Percentiles rank a stretch among this genome's conserved stretches.
These are phyloP conservation scores for Lepidothrix coronata DNA, from an alignment of 2,113 vertebrate genomes.

Conservation along the genomic window DNA sequence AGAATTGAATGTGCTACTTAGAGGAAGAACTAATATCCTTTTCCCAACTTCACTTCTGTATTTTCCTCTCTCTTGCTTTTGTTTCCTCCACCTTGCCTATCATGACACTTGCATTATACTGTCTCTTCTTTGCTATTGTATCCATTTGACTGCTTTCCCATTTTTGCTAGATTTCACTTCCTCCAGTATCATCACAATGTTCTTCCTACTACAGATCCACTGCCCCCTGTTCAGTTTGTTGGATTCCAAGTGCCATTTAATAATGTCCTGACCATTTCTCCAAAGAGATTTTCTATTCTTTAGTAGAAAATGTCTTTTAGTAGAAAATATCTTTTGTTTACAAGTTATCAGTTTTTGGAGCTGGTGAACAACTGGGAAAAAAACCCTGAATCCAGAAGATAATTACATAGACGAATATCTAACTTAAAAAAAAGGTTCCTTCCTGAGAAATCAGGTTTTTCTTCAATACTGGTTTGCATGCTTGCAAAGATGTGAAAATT, in stretches of 20 bases:
- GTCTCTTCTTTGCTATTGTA: neutral
- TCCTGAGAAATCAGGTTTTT: constrained; percentile 11
- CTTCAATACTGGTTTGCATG: neutral
- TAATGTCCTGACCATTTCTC: neutral
- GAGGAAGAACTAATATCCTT: neutral
- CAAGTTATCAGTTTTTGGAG: neutral
- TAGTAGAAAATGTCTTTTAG: neutral
- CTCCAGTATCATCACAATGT: neutral
- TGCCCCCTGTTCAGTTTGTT: neutral
- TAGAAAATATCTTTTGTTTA: neutral
- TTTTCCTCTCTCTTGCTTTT: neutral
- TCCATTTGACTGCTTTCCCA: fast-evolving
- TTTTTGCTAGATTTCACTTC: neutral
- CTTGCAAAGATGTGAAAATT: neutral
- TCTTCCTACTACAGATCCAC: neutral
- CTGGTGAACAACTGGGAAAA: neutral
- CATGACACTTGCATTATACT: neutral
- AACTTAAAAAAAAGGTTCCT: neutral
- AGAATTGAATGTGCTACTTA: neutral
- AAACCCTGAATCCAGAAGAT: neutral
- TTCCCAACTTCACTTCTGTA: neutral
- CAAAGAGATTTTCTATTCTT: neutral
- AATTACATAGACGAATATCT: neutral
- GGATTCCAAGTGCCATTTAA: neutral
- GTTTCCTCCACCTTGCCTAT: neutral